phyloP scores from a whole-genome alignment of 2,888 invertebrate genomes.

The Mamestra brassicae region DNA sequence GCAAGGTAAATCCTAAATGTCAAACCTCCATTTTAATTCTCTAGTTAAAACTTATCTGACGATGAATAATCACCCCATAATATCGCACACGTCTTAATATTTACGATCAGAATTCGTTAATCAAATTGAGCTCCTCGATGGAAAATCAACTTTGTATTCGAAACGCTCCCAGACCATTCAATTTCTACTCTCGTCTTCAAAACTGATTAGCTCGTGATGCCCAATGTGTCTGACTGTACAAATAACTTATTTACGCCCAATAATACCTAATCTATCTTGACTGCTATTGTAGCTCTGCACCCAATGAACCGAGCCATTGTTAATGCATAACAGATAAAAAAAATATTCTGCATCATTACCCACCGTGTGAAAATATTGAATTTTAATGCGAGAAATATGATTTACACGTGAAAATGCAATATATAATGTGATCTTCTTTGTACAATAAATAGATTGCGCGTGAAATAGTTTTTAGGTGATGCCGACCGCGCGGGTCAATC shows the following conservation, averaged over 20 bases:
- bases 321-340: conserved; percentile 56
- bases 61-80: background rate
- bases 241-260: conserved; percentile 58
- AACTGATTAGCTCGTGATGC: conserved; percentile 34
- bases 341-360: conserved; percentile 52
- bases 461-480: conserved; percentile 3
- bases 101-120: conserved; percentile 22
- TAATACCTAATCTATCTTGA: conserved; percentile 44
- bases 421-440: conserved; percentile 20
- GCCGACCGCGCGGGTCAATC: background rate
- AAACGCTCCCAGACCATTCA: conserved; percentile 25
- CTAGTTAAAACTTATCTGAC: too few species aligned
- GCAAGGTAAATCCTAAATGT: too few species aligned
- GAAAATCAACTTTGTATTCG: conserved; percentile 24
- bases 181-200: conserved; percentile 30
- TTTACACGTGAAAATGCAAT: conserved; percentile 21
- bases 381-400: conserved; percentile 46
- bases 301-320: conserved; percentile 37
- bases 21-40: too few species aligned
- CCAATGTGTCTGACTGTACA: conserved; percentile 50
- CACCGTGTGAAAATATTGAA: conserved; percentile 42
- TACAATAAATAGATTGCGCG: conserved; percentile 1
- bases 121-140: conserved; percentile 15
- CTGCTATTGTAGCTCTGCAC: background rate
- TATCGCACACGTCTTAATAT: conserved; percentile 4